Evolutionary conservation across 2,113 vertebrate genomes (phyloP), one percentile per base, ranked within the genome.

Genomic region (Cryptomyrus ogoouensis): DNA sequence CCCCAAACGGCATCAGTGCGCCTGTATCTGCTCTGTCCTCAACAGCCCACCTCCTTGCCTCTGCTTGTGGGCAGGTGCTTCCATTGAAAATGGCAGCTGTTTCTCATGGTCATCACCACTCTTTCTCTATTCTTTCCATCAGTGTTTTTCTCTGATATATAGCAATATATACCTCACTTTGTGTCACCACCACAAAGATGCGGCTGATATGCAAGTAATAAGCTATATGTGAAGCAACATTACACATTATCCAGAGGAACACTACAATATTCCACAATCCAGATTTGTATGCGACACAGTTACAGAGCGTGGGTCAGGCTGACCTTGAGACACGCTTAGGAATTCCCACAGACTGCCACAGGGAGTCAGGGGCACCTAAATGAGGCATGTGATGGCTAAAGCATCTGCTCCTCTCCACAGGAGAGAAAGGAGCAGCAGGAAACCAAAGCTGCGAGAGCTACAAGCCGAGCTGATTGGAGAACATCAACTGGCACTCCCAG

Each of bases 361-460:
- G 24, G 44, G 83, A 49, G 46, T 46, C 83, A 49, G 42, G 39
- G 35, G 44, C 83, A 84, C 44, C 42, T 84, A 2, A 87, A 27
- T 15, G 27, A 53, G 50, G 49, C 85, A 87, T 3, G 50, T n/a
- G 5, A 53, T 53, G 6, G 3, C 10, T 86, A 53, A 87, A 87
- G 50, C 85, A 87, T 39, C 50, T 87, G 85, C 50, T 87, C 27
- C 49, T 87, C 85, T 87, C 85, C 50, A 21, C 49, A 56, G 85
- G 24, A 87, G 85, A 13, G 12, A 15, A 27, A 5, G 8, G 19
- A 56, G 27, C 27, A 35, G 13, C 27, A 53, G 47, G 85, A 47
- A 47, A 15, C 35, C 15, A 39, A 42, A 42, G 17, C 83, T 44
- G 80, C 2, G 0, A 53, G 21, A 53, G 15, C 50, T 53, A 19